Evolutionary conservation across 2,888 invertebrate species (phyloP), one percentile per base, ranked within the genome.

Genomic region (Habroteleia sp.): DNA sequence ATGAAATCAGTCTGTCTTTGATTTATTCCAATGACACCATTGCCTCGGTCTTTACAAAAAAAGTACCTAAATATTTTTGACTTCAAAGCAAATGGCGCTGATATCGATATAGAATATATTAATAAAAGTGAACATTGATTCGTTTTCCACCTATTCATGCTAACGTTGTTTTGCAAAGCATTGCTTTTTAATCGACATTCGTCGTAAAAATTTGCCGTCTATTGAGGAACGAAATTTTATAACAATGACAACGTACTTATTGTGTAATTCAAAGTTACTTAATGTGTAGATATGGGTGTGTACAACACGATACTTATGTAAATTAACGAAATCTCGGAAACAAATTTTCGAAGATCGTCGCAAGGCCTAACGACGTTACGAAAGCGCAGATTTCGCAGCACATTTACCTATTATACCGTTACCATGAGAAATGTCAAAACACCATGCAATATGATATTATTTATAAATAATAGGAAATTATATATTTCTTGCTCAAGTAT

Each of bases 231-330:
- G 16, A 58, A 35, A 14, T 31, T 54, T 16, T 44, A 10, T 1
- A 5, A 5, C n/a, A 16, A 44, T 16, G 10, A 44, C 23, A 14
- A 56, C 13, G 13, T 33, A 42, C 31, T 42, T 42, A 20, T 42
- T 3, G 33, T 27, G 44, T 44, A 44, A 4, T 44, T 42, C 25
- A 44, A 44, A 35, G 6, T 58, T 46, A 46, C 29, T 60, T 46
- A 60, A 60, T 60, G 46, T 60, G 25, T 44, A 58, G 58, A 58
- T 44, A 44, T 58, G 44, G 17, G n/a, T 58, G 33, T 44, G 14
- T 8, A 16, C 35, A 58, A 35, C 20, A 33, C 31, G 42, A 42
- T 42, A 56, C 31, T 56, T 54, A 52, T 31, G 14, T 39, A 27
- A 44, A 27, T 27, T 33, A 44, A 33, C 25, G 44, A 7, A n/a